Conservation (phyloP, 2,797 vertebrate genomes). For the Poeciliopsis presidionis region DNA sequence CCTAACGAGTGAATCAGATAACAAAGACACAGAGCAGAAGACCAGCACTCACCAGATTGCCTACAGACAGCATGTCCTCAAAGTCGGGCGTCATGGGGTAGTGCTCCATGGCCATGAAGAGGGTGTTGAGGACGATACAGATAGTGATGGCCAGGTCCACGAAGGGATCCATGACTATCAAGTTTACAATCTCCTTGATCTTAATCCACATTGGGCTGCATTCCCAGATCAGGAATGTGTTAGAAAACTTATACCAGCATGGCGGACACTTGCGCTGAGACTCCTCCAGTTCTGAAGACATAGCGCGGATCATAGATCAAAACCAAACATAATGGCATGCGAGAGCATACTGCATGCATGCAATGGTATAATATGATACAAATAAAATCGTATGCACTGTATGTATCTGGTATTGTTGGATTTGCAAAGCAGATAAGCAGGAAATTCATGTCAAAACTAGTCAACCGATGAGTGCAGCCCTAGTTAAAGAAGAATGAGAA, state of each 20-base stretch:
- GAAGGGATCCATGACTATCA: conserved; percentile 98
- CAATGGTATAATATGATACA: conserved; percentile 72
- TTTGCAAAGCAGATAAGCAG: conserved; percentile 83
- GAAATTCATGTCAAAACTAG: conserved; percentile 79
- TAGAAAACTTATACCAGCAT: conserved; percentile 99
- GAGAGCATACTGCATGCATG: conserved; percentile 72
- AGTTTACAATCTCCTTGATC: conserved; percentile 95
- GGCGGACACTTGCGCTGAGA: conserved; percentile 98
- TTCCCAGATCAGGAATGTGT: conserved; percentile 98
- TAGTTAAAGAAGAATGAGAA: conserved; percentile 77
- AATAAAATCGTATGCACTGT: conserved; percentile 74
- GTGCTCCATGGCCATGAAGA: conserved; percentile 99
- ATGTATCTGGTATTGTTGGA: conserved; percentile 81
- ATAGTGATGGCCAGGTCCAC: conserved; percentile 99
- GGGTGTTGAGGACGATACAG: conserved; percentile 97
- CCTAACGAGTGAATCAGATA: conserved; percentile 15
- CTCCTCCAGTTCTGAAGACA: conserved; percentile 93
- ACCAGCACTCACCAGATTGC: conserved; percentile 91
- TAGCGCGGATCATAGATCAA: conserved; percentile 71
- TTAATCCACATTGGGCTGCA: conserved; percentile 92
- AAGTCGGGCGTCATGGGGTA: conserved; percentile 95
- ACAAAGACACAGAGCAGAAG: conserved; percentile 12
- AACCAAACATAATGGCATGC: conserved; percentile 60
- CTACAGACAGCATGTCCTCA: conserved; percentile 89
- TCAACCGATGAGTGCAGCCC: conserved; percentile 78